These are phyloP conservation scores for Epinephelus cyanopodus DNA, from an alignment of 2,113 vertebrate species.

Conservation along the genomic window DNA sequence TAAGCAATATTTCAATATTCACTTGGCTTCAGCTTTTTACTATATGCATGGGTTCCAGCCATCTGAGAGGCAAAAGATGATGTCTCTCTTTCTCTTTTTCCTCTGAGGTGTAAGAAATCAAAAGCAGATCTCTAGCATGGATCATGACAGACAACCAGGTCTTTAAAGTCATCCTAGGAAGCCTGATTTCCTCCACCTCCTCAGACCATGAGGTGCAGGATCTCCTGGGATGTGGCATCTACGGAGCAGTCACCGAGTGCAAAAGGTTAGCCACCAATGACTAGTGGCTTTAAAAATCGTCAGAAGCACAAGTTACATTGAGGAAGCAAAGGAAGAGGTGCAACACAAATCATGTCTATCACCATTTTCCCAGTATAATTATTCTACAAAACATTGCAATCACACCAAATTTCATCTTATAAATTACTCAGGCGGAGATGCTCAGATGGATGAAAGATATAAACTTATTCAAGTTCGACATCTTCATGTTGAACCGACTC, in stretches of 20 bases:
- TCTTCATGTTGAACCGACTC: not conserved
- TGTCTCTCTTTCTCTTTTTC: not conserved
- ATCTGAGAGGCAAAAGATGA: too few relatives aligned
- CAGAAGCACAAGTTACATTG: accelerated
- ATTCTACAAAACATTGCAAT: not conserved
- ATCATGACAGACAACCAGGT: not conserved
- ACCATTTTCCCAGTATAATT: not conserved
- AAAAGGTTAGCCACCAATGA: not conserved
- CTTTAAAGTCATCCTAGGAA: not conserved
- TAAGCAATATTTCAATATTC: too few relatives aligned
- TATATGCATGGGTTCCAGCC: too few relatives aligned
- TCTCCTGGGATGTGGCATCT: not conserved
- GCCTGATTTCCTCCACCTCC: not conserved
- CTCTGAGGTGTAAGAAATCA: not conserved
- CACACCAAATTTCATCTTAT: not conserved
- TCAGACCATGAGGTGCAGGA: not conserved
- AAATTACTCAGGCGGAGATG: not conserved
- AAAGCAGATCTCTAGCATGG: not conserved
- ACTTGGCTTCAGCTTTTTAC: too few relatives aligned
- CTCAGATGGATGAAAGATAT: not conserved
- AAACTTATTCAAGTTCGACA: not conserved
- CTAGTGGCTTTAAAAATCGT: conserved; percentile 26
- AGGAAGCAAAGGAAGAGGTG: not conserved
- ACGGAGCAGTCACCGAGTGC: not conserved
- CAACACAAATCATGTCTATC: not conserved